These are phyloP conservation scores for Drosophila hamatofila DNA, from an alignment of 2,888 invertebrate species.

Conservation along the genomic window DNA sequence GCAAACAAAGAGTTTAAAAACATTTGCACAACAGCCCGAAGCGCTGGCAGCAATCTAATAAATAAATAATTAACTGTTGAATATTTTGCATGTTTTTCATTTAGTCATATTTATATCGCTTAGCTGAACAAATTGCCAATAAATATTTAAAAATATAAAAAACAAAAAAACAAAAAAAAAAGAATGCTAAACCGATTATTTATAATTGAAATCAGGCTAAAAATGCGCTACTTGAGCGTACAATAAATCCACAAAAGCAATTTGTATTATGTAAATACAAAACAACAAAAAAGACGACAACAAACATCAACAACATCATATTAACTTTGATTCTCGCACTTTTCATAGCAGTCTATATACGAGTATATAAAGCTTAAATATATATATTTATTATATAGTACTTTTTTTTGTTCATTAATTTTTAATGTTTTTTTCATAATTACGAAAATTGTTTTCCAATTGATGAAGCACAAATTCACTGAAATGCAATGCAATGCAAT, in stretches of 20 bases:
- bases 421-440: slow-evolving; percentile 47
- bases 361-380: neutral
- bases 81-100: slow-evolving; percentile 6
- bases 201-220: slow-evolving; percentile 50
- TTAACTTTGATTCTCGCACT: slow-evolving; percentile 28
- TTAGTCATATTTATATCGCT: slow-evolving; percentile 7
- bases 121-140: slow-evolving; percentile 32
- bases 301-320: slow-evolving; percentile 14
- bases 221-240: slow-evolving; percentile 54
- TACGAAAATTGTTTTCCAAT: slow-evolving; percentile 81
- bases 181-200: slow-evolving; percentile 42
- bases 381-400: neutral
- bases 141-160: slow-evolving; percentile 19
- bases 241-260: slow-evolving; percentile 62
- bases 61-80: slow-evolving; percentile 2
- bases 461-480: slow-evolving; percentile 68
- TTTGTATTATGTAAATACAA: slow-evolving; percentile 63
- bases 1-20: no score
- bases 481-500: slow-evolving; percentile 68
- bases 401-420: slow-evolving; percentile 23
- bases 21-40: neutral
- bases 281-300: neutral
- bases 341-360: neutral
- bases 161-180: neutral
- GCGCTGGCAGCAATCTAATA: neutral